Conservation (phyloP, 2,888 invertebrate species). For the Biston stratarius region DNA sequence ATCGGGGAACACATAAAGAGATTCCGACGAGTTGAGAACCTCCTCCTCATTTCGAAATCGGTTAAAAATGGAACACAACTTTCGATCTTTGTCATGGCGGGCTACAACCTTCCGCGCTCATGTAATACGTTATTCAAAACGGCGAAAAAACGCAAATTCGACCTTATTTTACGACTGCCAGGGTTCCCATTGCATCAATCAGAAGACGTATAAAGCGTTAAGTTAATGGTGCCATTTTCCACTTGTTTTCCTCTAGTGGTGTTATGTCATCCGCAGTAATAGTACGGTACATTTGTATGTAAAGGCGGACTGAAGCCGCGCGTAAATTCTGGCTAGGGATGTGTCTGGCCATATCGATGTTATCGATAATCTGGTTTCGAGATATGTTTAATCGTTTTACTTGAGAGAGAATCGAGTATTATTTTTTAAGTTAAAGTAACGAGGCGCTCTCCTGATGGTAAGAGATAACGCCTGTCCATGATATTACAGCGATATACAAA, state of each 20-base stretch:
- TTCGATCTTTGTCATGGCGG: slow-evolving; percentile 6
- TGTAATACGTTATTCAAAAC: slow-evolving; percentile 43
- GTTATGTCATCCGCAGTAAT: slow-evolving; percentile 57
- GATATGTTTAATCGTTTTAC: background rate
- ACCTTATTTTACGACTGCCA: slow-evolving; percentile 49
- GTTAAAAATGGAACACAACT: too few relatives aligned
- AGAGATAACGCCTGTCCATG: too few relatives aligned
- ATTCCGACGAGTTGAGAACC: too few relatives aligned
- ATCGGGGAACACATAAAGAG: too few relatives aligned
- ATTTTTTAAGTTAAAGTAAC: too few relatives aligned
- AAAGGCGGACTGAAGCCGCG: slow-evolving; percentile 40
- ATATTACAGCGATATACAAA: too few relatives aligned
- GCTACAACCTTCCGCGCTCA: slow-evolving; percentile 28
- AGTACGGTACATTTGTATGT: slow-evolving; percentile 58
- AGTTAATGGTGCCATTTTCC: slow-evolving; percentile 57
- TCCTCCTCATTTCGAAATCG: too few relatives aligned
- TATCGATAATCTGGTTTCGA: background rate
- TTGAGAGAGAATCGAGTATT: too few relatives aligned
- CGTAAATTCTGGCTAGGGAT: slow-evolving; percentile 29
- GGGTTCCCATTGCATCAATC: slow-evolving; percentile 54
- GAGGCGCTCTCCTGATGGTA: too few relatives aligned
- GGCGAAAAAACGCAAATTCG: slow-evolving; percentile 41
- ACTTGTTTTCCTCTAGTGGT: slow-evolving; percentile 53
- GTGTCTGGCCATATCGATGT: slow-evolving; percentile 21
- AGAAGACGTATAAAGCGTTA: slow-evolving; percentile 53